These are phyloP conservation scores for Dinoponera quadriceps DNA, from an alignment of 1,140 invertebrate genomes.

Conservation along the genomic window DNA sequence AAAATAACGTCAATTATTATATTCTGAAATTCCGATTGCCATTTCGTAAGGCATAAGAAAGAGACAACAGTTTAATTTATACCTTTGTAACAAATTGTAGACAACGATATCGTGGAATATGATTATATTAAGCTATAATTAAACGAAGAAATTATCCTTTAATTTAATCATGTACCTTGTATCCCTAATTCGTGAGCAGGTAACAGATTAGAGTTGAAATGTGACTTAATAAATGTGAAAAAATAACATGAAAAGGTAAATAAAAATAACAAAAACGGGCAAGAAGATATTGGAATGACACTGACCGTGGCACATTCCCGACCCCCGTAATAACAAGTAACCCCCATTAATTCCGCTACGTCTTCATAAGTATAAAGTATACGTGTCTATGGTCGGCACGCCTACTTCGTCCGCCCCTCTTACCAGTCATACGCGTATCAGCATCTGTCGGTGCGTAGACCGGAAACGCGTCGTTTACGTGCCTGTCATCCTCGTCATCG, in stretches of 20 bases:
- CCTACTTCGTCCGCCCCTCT: conserved; percentile 47
- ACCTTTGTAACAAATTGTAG: background rate
- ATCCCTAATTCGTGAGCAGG: background rate
- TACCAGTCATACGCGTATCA: conserved; percentile 39
- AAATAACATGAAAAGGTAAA: background rate
- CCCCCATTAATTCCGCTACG: conserved; percentile 45
- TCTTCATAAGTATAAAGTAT: conserved; percentile 44
- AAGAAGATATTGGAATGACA: background rate
- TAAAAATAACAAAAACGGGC: background rate
- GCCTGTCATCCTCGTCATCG: conserved; percentile 58
- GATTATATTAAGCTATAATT: background rate
- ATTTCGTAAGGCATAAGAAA: background rate
- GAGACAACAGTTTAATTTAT: background rate
- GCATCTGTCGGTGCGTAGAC: conserved; percentile 53
- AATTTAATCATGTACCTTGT: background rate
- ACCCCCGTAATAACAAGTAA: conserved; percentile 23
- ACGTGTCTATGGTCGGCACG: conserved; percentile 40
- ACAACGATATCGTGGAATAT: background rate
- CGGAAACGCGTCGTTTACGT: conserved; percentile 72
- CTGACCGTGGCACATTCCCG: background rate
- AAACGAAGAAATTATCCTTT: background rate
- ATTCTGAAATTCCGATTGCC: background rate
- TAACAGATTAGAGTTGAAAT: background rate
- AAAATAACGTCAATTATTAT: background rate
- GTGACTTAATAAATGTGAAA: background rate